Percentiles rank a stretch among this genome's conserved stretches.
Conservation (phyloP, 2,888 invertebrate genomes). For the Caenorhabditis drosophilae region DNA sequence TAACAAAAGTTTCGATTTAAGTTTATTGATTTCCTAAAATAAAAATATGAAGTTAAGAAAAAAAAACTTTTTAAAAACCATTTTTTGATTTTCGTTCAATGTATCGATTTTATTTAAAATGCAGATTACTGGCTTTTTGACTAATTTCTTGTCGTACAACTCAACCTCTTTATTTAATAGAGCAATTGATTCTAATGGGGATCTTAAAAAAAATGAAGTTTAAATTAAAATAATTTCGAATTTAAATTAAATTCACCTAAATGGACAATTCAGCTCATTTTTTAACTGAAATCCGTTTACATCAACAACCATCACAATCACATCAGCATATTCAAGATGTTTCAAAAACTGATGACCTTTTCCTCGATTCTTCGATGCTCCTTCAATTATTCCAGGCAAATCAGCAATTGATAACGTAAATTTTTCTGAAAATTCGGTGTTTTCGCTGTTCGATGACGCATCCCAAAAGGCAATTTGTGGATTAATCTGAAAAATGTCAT, state of each 20-base stretch:
- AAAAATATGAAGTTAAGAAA: not conserved
- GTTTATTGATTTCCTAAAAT: slow-evolving; percentile 18
- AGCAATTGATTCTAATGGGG: slow-evolving; percentile 57
- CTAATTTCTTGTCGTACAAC: slow-evolving; percentile 46
- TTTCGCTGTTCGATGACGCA: not conserved
- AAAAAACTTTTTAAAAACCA: not conserved
- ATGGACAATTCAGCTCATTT: slow-evolving; percentile 52
- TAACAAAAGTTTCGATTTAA: not conserved
- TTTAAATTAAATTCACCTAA: slow-evolving; percentile 35
- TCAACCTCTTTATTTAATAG: slow-evolving; percentile 61
- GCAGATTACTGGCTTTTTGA: slow-evolving; percentile 55
- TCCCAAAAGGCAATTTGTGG: slow-evolving; percentile 46
- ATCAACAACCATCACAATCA: slow-evolving; percentile 64
- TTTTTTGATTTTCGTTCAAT: slow-evolving; percentile 4
- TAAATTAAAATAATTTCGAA: not conserved
- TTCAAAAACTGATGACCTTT: slow-evolving; percentile 61
- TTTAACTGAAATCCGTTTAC: slow-evolving; percentile 60
- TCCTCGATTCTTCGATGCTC: slow-evolving; percentile 62
- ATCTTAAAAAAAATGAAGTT: slow-evolving; percentile 34
- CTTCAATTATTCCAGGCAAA: slow-evolving; percentile 63
- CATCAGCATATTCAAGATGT: slow-evolving; percentile 64
- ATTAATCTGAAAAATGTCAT: slow-evolving; percentile 20
- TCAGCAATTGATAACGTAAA: slow-evolving; percentile 63
- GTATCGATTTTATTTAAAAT: slow-evolving; percentile 61
- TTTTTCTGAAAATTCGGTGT: slow-evolving; percentile 17